Percentiles rank a stretch among this genome's conserved stretches.
Conservation (phyloP, 2,113 vertebrate species). For the Menidia beryllina region DNA sequence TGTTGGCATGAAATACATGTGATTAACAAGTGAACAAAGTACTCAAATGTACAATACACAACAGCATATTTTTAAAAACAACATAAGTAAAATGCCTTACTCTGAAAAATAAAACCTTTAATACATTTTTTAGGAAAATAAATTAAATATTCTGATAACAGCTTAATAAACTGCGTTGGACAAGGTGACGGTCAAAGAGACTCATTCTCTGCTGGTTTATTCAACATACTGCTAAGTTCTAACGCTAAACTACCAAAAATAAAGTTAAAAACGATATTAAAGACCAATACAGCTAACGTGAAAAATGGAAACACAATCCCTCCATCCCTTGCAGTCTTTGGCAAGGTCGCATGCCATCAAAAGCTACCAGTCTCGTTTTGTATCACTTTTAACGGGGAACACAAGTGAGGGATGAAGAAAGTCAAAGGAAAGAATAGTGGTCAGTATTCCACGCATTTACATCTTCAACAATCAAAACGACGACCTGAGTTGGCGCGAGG, state of each 20-base stretch:
- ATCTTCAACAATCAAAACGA: slow-evolving; percentile 61
- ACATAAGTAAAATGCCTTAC: slow-evolving; percentile 82
- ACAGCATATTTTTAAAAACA: slow-evolving; percentile 78
- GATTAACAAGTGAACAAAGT: slow-evolving; percentile 65
- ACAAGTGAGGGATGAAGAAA: slow-evolving; percentile 45
- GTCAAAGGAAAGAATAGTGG: slow-evolving; percentile 66
- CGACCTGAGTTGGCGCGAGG: slow-evolving; percentile 74
- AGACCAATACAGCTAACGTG: slow-evolving; percentile 29
- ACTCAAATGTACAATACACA: slow-evolving; percentile 75
- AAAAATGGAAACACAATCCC: slow-evolving; percentile 44
- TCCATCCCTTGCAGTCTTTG: slow-evolving; percentile 59
- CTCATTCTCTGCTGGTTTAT: slow-evolving; percentile 38
- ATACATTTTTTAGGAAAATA: slow-evolving; percentile 92
- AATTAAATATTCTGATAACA: slow-evolving; percentile 95
- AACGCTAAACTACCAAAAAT: slow-evolving; percentile 38
- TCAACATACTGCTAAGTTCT: slow-evolving; percentile 37
- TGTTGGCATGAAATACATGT: slow-evolving; percentile 66
- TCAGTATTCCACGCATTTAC: slow-evolving; percentile 67
- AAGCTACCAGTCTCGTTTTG: slow-evolving; percentile 10
- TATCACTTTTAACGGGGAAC: slow-evolving; percentile 31
- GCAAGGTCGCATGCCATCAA: slow-evolving; percentile 42
- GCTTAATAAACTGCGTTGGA: slow-evolving; percentile 80
- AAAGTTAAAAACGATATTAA: slow-evolving; percentile 26
- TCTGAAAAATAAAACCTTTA: slow-evolving; percentile 83
- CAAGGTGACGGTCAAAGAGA: slow-evolving; percentile 46